Percentiles rank a stretch among this genome's conserved stretches.
phyloP scores from a whole-genome alignment of 2,113 vertebrate genomes.

The Lycaon pictus region DNA sequence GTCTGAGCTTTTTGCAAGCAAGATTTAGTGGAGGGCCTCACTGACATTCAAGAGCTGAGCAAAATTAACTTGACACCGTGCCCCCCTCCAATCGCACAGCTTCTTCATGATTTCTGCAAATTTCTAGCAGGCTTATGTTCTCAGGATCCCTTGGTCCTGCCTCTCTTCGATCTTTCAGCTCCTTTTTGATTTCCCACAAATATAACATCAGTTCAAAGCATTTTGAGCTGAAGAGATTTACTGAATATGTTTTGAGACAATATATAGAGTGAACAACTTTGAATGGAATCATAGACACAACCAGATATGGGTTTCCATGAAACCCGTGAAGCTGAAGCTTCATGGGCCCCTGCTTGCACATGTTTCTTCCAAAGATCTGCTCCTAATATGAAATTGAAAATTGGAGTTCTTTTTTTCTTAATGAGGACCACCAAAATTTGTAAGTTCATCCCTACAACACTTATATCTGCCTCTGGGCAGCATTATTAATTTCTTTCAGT shows the following conservation, averaged over 20 bases:
- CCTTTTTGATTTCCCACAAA: neutral
- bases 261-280: neutral
- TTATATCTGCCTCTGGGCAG: neutral
- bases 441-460: neutral
- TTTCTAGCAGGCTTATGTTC: neutral
- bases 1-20: neutral
- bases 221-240: neutral
- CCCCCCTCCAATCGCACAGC: neutral
- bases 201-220: neutral
- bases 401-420: neutral
- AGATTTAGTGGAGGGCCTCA: neutral
- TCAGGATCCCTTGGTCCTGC: neutral
- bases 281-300: neutral
- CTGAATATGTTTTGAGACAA: neutral
- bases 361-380: neutral
- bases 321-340: neutral
- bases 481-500: neutral
- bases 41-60: neutral
- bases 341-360: accelerated
- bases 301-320: neutral
- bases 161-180: neutral
- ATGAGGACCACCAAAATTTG: neutral
- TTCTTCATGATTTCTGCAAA: neutral
- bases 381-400: neutral
- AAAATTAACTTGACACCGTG: neutral